Percentiles rank a stretch among this genome's conserved stretches.
These are phyloP conservation scores for Lerema accius DNA, from an alignment of 1,140 invertebrate species.

Conservation along the genomic window DNA sequence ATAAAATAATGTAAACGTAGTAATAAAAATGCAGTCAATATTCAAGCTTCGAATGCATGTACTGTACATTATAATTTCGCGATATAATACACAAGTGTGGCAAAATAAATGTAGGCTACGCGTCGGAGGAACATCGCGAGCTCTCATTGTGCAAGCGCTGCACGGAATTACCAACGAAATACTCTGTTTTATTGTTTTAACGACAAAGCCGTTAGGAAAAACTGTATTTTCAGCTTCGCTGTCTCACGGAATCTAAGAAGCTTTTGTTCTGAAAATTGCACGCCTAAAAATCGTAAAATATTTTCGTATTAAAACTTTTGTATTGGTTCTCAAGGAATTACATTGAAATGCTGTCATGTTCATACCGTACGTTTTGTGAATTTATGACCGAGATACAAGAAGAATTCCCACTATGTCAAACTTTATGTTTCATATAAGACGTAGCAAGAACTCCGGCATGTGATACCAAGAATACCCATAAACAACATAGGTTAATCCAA, in stretches of 20 bases:
- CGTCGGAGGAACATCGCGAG: constrained; percentile 2
- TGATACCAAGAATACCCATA: too few relatives aligned
- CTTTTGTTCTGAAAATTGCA: constrained; percentile 5
- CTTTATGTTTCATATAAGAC: background rate
- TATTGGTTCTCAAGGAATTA: background rate
- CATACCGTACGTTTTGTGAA: background rate
- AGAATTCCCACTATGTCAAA: background rate
- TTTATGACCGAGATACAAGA: background rate
- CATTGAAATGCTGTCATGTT: background rate
- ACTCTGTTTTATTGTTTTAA: constrained; percentile 25
- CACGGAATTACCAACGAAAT: constrained; percentile 1
- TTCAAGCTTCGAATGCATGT: background rate
- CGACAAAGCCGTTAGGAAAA: constrained; percentile 11
- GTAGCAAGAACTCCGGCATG: too few relatives aligned
- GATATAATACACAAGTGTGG: background rate
- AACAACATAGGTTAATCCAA: too few relatives aligned
- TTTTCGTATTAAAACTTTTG: background rate
- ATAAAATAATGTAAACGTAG: constrained; percentile 4
- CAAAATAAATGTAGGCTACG: too few relatives aligned
- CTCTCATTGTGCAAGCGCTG: background rate
- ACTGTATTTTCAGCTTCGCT: constrained; percentile 10
- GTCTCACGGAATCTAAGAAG: constrained; percentile 7
- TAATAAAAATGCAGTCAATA: background rate
- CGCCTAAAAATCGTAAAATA: too few relatives aligned
- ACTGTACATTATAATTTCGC: too few relatives aligned